These are phyloP conservation scores for Ictidomys tridecemlineatus DNA, from an alignment of 2,113 vertebrate species.

Conservation along the genomic window DNA sequence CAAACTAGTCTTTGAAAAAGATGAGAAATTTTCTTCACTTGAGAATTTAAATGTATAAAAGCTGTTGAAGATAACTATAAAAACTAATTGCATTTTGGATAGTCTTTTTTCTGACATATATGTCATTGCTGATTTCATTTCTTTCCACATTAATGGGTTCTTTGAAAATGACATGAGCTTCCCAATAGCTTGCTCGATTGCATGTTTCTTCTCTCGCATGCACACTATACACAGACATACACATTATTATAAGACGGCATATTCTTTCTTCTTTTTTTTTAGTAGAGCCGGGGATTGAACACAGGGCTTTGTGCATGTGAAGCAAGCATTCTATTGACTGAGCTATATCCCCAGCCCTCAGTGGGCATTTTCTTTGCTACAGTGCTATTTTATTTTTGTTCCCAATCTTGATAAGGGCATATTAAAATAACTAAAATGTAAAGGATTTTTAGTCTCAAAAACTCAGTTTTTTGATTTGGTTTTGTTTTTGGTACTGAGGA, in stretches of 20 bases:
- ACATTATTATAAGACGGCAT: neutral
- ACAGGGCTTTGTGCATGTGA: too few relatives aligned
- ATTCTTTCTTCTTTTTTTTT: neutral
- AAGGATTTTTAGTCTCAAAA: neutral
- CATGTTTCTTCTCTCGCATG: too few relatives aligned
- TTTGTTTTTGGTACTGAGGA: neutral
- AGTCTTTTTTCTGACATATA: neutral
- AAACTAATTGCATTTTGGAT: neutral
- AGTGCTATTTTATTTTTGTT: neutral
- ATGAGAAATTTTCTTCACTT: neutral
- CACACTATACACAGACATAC: neutral
- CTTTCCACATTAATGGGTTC: neutral
- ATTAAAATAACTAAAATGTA: conserved; percentile 18
- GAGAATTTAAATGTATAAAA: conserved; percentile 25
- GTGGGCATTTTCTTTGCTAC: neutral
- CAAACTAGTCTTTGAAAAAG: conserved; percentile 30
- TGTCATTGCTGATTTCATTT: neutral
- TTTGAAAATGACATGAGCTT: conserved; percentile 1
- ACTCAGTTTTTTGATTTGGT: neutral
- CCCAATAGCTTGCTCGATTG: neutral
- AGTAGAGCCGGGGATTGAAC: too few relatives aligned
- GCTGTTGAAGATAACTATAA: neutral
- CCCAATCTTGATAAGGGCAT: neutral
- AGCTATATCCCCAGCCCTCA: neutral
- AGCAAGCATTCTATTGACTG: too few relatives aligned